Evolutionary conservation across 2,888 invertebrate species (phyloP).

Genomic region (Neoscelio sp.): DNA sequence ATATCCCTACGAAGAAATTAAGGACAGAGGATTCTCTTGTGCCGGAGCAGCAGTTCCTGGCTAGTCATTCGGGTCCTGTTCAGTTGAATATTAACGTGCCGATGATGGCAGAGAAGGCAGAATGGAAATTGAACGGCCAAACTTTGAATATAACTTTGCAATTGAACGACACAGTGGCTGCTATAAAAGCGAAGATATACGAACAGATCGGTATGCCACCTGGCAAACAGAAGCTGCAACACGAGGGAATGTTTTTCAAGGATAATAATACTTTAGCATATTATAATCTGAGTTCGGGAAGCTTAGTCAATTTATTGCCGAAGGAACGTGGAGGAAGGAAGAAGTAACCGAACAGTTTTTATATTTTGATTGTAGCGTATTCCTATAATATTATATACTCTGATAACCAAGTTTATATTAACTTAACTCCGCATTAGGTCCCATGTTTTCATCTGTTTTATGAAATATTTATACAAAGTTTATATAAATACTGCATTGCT

Average conservation of each 20-base stretch:
- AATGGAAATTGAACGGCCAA: conserved; percentile 98
- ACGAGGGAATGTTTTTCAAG: conserved; percentile 99
- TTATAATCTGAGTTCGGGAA: conserved; percentile 96
- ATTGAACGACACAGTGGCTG: conserved; percentile 90
- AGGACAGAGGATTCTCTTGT: conserved; percentile 97
- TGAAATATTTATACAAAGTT: no score
- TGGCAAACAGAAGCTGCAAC: conserved; percentile 98
- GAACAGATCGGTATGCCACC: conserved; percentile 96
- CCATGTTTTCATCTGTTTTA: no score
- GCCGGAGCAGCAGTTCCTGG: conserved; percentile 93
- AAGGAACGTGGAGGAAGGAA: conserved; percentile 99
- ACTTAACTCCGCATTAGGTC: no score
- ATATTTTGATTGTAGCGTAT: no score
- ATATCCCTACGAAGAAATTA: conserved; percentile 93
- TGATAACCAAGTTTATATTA: no score
- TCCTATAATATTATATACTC: no score
- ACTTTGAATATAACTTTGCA: conserved; percentile 91
- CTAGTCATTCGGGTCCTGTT: conserved; percentile 90
- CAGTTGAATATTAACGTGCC: conserved; percentile 93
- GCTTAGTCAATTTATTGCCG: conserved; percentile 93
- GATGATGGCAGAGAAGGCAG: conserved; percentile 92
- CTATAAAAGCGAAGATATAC: conserved; percentile 94
- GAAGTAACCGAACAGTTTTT: conserved; percentile 86
- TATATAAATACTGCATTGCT: no score
- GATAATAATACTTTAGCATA: conserved; percentile 97